Base-by-base conservation (phyloP, 2,888 invertebrate species). In the Fragum sueziense region DNA sequence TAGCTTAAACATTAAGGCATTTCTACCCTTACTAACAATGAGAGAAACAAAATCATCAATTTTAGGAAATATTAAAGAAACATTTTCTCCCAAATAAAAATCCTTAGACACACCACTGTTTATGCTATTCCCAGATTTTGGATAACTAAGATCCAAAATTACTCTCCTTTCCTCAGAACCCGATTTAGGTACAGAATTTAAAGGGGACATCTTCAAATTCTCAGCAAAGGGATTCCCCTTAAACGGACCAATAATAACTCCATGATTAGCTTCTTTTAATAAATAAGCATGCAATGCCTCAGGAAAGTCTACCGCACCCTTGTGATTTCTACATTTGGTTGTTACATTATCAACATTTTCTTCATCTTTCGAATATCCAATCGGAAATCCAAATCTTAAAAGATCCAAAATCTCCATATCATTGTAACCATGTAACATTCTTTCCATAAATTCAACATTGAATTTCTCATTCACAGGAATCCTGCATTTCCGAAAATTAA, bases 31-130 rank as follows among this genome's bases (percentile, higher is more conserved):
- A 22, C n/a, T 52, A 4, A 52, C 7, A 6, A 52, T 52, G 4
- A 11, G n/a, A 20, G 20, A 9, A 52, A 22, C 22, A 52, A 22
- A 52, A 7, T 52, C 52, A 37, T 37, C 52, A 11, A 17, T 52
- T 22, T 52, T 52, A 17, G 22, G 52, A 20, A 52, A 52, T 11
- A 17, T 11, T n/a, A 52, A 22, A 17, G 7, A 9, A 52, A 52
- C 52, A 9, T 52, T 52, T 11, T 52, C 52, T 20, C 52, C 52
- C 20, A 59, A 59, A 59, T 59, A 59, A 59, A 59, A 59, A n/a
- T n/a, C n/a, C n/a, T n/a, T n/a, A n/a, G n/a, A n/a, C n/a, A n/a
- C n/a, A n/a, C n/a, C n/a, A n/a, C n/a, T n/a, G n/a, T n/a, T n/a
- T n/a, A n/a, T n/a, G n/a, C n/a, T n/a, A n/a, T n/a, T n/a, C n/a